Base-by-base conservation (phyloP, 2,888 invertebrate species). In the Arge pagana region DNA sequence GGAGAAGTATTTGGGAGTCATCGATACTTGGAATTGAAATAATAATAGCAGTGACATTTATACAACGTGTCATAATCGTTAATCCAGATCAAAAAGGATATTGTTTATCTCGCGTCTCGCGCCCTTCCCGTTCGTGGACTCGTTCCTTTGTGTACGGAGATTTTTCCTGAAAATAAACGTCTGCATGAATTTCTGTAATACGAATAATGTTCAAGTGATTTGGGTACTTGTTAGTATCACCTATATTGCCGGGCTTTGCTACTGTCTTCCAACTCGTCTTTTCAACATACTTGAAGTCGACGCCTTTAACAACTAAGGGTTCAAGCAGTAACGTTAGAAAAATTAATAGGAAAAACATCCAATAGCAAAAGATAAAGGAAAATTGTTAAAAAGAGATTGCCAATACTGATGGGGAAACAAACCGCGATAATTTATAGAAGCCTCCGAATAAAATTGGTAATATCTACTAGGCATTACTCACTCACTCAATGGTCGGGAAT, bases 51-150 rank as follows among this genome's bases (percentile, higher is more conserved):
- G n/a, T 16, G 18, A 19, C n/a, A 45, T 28, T 16, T 35, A 30
- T 33, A 8, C 3, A 4, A 24, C 15, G 8, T 6, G 15, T 39
- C n/a, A 24, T 15, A 8, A 31, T 54, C 13, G 28, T 40, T 16
- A 16, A 52, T 50, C 55, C 58, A 56, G 64, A 58, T 60, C 43
- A 52, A 81, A 88, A 88, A 86, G 88, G 88, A 86, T 91, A 91
- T 85, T 90, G 89, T 83, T 91, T 90, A 62, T 91, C 90, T 72
- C 88, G 80, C 58, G 83, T 79, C 72, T 88, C 88, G 61, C 84
- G 82, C 59, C 85, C 81, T 60, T 91, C 91, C 63, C 90, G 88
- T 36, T 90, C 89, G 62, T 90, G 83, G 71, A 87, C 87, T 62
- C 88, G 79, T 61, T 84, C 84, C 69, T 84, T 80, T 41, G 78